Conservation (phyloP, 2,888 invertebrate genomes). For the Cristatella mucedo region DNA sequence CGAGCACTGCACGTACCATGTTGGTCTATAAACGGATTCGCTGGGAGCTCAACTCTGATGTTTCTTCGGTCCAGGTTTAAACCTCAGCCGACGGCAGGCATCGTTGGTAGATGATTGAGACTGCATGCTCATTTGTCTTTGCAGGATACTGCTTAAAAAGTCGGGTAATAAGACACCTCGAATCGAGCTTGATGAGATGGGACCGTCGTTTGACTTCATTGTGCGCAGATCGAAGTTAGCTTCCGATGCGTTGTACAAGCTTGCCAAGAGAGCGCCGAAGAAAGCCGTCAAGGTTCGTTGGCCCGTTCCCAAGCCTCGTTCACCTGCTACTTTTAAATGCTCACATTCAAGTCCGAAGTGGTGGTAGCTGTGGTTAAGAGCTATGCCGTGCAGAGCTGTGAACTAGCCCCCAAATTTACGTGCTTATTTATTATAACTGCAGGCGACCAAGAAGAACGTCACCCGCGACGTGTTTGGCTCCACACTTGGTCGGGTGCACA, state of each 20-base stretch:
- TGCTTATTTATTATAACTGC: background rate
- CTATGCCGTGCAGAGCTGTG: too few relatives aligned
- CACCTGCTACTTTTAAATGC: too few relatives aligned
- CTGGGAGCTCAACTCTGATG: too few relatives aligned
- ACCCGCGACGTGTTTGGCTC: conserved; percentile 70
- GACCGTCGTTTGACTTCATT: conserved; percentile 74
- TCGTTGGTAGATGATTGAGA: background rate
- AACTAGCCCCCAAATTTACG: too few relatives aligned
- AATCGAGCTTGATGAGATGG: conserved; percentile 80
- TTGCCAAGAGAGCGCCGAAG: conserved; percentile 25
- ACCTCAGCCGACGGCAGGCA: background rate
- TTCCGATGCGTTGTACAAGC: conserved; percentile 57
- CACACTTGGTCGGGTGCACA: conserved; percentile 75
- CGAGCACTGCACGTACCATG: too few relatives aligned
- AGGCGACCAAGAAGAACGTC: conserved; percentile 64
- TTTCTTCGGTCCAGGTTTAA: background rate
- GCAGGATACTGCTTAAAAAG: conserved; percentile 67
- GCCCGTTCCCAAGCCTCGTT: too few relatives aligned
- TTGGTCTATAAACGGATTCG: too few relatives aligned
- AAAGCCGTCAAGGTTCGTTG: conserved; percentile 33
- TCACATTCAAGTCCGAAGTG: too few relatives aligned
- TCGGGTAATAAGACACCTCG: conserved; percentile 73
- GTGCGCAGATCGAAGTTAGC: conserved; percentile 72
- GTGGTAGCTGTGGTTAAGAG: too few relatives aligned
- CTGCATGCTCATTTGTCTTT: conserved; percentile 29